Evolutionary conservation across 2,113 vertebrate genomes (phyloP).

Genomic region (Chelonoidis abingdonii): DNA sequence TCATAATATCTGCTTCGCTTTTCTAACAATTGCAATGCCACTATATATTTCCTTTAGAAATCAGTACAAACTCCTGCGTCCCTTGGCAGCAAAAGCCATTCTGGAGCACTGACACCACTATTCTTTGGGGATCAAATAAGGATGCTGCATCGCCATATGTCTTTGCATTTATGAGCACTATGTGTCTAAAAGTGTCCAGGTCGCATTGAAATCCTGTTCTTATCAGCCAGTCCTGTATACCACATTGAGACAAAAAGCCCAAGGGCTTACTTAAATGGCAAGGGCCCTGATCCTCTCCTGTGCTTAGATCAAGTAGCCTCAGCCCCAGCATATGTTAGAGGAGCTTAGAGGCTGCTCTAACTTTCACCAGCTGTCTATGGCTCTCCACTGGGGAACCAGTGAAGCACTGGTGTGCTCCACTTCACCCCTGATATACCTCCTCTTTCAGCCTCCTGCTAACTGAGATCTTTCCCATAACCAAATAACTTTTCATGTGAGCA

Average conservation of each 20-base stretch:
- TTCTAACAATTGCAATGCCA: neutral
- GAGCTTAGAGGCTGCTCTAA: neutral
- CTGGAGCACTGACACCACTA: neutral
- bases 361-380: accelerated
- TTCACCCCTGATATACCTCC: neutral
- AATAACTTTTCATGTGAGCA: neutral
- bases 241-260: neutral
- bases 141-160: accelerated
- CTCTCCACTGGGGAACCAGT: neutral
- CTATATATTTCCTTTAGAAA: constrained; percentile 7
- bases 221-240: neutral
- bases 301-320: neutral
- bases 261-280: neutral
- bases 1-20: neutral
- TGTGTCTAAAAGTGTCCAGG: neutral
- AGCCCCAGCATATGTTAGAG: neutral
- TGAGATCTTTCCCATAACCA: neutral
- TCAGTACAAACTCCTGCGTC: constrained; percentile 24
- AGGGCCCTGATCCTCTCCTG: neutral
- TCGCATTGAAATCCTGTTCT: neutral
- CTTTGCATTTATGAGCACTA: neutral
- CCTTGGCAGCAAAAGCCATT: neutral
- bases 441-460: neutral
- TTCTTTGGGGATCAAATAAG: neutral
- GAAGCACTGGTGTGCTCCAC: neutral